Percentiles rank a stretch among this genome's conserved stretches.
Evolutionary conservation across 2,113 vertebrate genomes (phyloP).

Genomic region (Paramisgurnus dabryanus): DNA sequence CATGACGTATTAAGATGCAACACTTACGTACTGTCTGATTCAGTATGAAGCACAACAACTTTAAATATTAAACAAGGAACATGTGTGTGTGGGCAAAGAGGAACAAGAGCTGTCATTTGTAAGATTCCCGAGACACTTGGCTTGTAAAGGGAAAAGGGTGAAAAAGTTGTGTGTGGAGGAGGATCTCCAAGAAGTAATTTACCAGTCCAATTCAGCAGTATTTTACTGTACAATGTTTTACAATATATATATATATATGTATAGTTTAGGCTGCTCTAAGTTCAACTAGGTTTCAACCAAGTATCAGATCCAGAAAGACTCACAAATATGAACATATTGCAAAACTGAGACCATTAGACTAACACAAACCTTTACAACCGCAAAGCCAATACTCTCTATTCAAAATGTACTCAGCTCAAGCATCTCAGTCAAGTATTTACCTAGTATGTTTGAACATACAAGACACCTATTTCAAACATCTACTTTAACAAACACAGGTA

Average conservation of each 20-base stretch:
- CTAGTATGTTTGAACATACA: constrained; percentile 17
- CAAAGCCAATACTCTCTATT: too few relatives aligned
- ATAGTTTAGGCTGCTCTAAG: too few relatives aligned
- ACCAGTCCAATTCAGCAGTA: neutral
- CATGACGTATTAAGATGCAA: constrained; percentile 55
- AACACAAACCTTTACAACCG: too few relatives aligned
- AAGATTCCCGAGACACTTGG: constrained; percentile 6
- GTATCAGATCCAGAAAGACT: too few relatives aligned
- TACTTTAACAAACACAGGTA: neutral
- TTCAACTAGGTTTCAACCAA: too few relatives aligned
- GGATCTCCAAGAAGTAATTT: neutral
- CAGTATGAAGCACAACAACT: neutral
- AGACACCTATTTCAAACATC: neutral
- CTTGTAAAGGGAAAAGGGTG: neutral
- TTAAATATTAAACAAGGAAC: constrained; percentile 64
- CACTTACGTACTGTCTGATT: constrained; percentile 51
- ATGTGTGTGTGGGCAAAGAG: constrained; percentile 18
- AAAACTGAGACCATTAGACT: too few relatives aligned
- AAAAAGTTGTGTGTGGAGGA: neutral
- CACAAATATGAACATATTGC: too few relatives aligned
- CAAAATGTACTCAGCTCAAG: too few relatives aligned
- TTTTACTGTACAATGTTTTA: neutral
- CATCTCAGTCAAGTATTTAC: neutral
- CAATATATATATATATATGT: too few relatives aligned
- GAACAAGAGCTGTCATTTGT: constrained; percentile 8